phyloP scores from a whole-genome alignment of 2,888 invertebrate species.

The Eupithecia insigniata region DNA sequence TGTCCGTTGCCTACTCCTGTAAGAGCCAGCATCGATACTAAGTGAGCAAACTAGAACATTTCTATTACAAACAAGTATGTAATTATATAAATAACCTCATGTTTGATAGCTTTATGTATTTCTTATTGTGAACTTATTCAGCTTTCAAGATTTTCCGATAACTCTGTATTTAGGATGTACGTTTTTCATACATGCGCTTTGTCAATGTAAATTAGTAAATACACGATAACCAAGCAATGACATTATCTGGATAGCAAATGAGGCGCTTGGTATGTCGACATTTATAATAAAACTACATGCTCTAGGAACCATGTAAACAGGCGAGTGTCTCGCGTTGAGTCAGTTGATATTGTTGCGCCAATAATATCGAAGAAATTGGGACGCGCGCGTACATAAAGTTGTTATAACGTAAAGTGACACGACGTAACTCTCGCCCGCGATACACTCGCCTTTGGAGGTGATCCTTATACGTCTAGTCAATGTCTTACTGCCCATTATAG shows the following conservation, averaged over 20 bases:
- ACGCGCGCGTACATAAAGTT: not conserved
- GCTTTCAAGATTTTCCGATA: conserved; percentile 26
- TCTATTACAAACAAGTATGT: conserved; percentile 27
- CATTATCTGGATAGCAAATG: conserved; percentile 52
- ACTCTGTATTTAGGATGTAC: conserved; percentile 39
- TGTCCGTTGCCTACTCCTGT: conserved; percentile 54
- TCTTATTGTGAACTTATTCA: conserved; percentile 46
- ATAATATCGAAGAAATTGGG: not conserved
- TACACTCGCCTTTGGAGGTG: not conserved
- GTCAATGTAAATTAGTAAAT: conserved; percentile 71
- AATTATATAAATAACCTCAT: conserved; percentile 26
- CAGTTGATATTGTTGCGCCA: not conserved
- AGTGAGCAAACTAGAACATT: conserved; percentile 36
- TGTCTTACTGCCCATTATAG: conserved; percentile 13
- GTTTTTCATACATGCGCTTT: conserved; percentile 64
- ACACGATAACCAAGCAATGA: conserved; percentile 66
- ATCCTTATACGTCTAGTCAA: conserved; percentile 24
- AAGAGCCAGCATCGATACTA: conserved; percentile 34
- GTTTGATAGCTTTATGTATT: conserved; percentile 53
- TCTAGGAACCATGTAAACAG: not conserved
- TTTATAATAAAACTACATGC: not conserved
- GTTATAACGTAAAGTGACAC: not conserved
- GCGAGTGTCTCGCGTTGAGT: not conserved
- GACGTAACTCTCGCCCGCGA: not conserved
- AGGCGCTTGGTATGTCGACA: conserved; percentile 23